These are phyloP conservation scores for Molanna angustata DNA, from an alignment of 2,888 invertebrate genomes.

Conservation along the genomic window DNA sequence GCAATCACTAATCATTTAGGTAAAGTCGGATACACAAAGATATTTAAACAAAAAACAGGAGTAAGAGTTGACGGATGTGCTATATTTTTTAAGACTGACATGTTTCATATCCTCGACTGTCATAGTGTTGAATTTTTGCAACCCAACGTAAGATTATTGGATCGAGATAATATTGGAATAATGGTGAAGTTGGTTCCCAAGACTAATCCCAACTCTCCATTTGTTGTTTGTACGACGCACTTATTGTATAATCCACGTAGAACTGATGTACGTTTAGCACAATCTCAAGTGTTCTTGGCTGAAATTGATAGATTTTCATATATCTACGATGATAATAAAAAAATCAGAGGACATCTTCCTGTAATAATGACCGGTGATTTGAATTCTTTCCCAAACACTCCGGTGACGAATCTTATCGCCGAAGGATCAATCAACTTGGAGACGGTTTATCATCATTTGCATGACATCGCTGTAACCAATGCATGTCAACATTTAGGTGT, in stretches of 20 bases:
- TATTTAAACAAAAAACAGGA: conserved; percentile 84
- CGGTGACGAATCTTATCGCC: conserved; percentile 67
- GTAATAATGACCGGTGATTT: conserved; percentile 92
- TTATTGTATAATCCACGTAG: conserved; percentile 88
- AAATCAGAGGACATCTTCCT: conserved; percentile 60
- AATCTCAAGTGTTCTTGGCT: conserved; percentile 77
- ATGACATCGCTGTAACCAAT: conserved; percentile 55
- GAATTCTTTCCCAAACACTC: conserved; percentile 75
- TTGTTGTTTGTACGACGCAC: conserved; percentile 91
- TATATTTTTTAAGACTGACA: conserved; percentile 69
- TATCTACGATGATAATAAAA: conserved; percentile 33
- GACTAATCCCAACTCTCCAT: conserved; percentile 46
- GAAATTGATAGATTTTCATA: conserved; percentile 80
- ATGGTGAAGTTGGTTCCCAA: conserved; percentile 69
- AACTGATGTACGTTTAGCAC: conserved; percentile 86
- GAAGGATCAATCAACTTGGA: conserved; percentile 54
- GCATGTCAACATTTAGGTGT: conserved; percentile 59
- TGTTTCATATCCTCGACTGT: conserved; percentile 65
- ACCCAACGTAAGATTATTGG: conserved; percentile 61
- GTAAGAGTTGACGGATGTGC: conserved; percentile 86
- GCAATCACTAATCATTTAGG: conserved; percentile 58
- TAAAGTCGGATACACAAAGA: conserved; percentile 64
- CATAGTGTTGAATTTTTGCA: conserved; percentile 65
- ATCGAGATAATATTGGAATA: conserved; percentile 86
- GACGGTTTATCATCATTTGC: conserved; percentile 45